Conservation (phyloP, 2,888 invertebrate species). For the Mallateleia sp. region DNA sequence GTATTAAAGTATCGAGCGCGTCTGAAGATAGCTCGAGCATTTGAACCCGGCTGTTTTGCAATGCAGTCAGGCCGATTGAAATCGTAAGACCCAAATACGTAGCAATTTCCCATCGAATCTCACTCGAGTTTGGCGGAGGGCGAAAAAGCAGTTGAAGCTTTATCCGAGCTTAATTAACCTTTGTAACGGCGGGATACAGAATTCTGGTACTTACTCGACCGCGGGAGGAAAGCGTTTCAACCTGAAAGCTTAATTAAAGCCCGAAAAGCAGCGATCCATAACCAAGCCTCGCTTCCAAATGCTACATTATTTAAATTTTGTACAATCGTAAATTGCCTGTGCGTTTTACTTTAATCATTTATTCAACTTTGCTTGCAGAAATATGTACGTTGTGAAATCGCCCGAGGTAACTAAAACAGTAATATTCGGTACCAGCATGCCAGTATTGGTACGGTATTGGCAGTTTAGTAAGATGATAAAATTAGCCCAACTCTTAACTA, state of each 20-base stretch:
- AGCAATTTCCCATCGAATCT: conserved; percentile 56
- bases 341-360: conserved; percentile 47
- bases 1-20: conserved; percentile 47
- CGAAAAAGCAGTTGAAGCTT: conserved; percentile 48
- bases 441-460: no score
- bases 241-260: conserved; percentile 70
- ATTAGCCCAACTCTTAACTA: no score
- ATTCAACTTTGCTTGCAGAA: conserved; percentile 21
- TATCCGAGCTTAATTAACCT: conserved; percentile 65
- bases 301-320: conserved; percentile 60
- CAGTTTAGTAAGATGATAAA: no score
- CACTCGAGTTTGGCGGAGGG: conserved; percentile 14
- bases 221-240: conserved; percentile 50
- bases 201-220: conserved; percentile 59
- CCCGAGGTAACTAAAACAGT: conserved; percentile 22
- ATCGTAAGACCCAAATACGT: conserved; percentile 52
- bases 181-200: conserved; percentile 41
- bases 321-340: conserved; percentile 62
- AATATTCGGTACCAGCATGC: no score
- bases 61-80: conserved; percentile 57
- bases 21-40: conserved; percentile 24
- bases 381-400: conserved; percentile 39
- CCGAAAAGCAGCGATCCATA: conserved; percentile 60
- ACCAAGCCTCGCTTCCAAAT: conserved; percentile 26
- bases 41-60: conserved; percentile 55